Conservation (phyloP, 2,888 invertebrate species). For the Hydrotaea diabolus region DNA sequence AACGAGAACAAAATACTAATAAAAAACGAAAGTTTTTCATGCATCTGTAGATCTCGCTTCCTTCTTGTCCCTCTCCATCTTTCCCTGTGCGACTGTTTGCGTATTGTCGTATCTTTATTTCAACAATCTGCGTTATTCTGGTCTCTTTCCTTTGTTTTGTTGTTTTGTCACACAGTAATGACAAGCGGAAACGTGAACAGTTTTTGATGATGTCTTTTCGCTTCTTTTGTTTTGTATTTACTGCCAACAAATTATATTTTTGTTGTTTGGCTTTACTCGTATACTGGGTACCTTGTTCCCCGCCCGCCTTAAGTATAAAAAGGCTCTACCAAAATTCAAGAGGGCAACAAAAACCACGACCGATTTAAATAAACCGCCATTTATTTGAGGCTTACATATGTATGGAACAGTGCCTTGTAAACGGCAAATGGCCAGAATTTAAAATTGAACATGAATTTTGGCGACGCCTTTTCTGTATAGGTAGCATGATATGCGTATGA, state of each 20-base stretch:
- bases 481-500: no score
- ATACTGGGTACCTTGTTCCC: no score
- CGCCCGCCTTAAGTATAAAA: no score
- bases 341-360: no score
- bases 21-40: neutral
- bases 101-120: neutral
- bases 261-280: neutral
- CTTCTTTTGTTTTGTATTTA: neutral
- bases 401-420: no score
- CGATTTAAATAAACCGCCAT: no score
- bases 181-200: constrained; percentile 51
- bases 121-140: constrained; percentile 1
- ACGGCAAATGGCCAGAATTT: no score
- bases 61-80: neutral
- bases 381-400: no score
- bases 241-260: constrained; percentile 9
- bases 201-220: constrained; percentile 46
- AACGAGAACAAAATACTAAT: constrained; percentile 6
- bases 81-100: neutral
- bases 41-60: no score
- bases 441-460: no score
- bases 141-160: neutral
- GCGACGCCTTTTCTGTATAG: no score
- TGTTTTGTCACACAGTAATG: constrained; percentile 23
- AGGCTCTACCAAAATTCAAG: no score